phyloP scores from a whole-genome alignment of 1,140 invertebrate genomes.

The Caerostris darwini region DNA sequence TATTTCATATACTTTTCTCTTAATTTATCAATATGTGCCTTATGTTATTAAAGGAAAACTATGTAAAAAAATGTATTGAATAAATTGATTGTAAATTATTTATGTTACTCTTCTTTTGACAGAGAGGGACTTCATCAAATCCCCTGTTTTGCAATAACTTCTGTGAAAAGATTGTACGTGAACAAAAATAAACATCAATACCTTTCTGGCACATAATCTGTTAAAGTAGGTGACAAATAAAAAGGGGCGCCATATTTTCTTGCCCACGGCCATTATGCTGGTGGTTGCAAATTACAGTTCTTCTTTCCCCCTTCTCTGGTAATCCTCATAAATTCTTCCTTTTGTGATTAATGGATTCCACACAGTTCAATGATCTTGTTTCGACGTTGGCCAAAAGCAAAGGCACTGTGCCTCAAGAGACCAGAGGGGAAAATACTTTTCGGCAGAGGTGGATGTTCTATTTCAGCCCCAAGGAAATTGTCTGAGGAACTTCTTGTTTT shows the following conservation, averaged over 20 bases:
- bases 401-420: not conserved
- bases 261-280: not conserved
- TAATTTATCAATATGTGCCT: too few species aligned
- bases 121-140: not conserved
- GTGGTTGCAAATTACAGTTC: conserved; percentile 5
- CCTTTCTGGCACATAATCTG: not conserved
- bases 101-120: not conserved
- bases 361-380: conserved; percentile 10
- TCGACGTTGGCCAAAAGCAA: not conserved
- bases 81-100: too few species aligned
- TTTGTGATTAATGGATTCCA: conserved; percentile 13
- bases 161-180: not conserved
- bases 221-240: conserved; percentile 34
- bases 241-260: conserved; percentile 30
- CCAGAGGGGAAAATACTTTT: not conserved
- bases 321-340: conserved; percentile 37
- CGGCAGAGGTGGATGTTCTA: not conserved
- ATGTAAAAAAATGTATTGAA: too few species aligned
- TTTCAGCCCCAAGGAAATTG: not conserved
- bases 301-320: not conserved
- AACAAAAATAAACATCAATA: not conserved
- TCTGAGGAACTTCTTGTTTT: not conserved
- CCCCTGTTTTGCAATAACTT: not conserved
- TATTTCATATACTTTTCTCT: too few species aligned
- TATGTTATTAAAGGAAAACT: too few species aligned